A percentile compares a stretch with the other conserved stretches of the same genome.
Conservation (phyloP, 2,888 invertebrate genomes). For the Harmothoe impar region DNA sequence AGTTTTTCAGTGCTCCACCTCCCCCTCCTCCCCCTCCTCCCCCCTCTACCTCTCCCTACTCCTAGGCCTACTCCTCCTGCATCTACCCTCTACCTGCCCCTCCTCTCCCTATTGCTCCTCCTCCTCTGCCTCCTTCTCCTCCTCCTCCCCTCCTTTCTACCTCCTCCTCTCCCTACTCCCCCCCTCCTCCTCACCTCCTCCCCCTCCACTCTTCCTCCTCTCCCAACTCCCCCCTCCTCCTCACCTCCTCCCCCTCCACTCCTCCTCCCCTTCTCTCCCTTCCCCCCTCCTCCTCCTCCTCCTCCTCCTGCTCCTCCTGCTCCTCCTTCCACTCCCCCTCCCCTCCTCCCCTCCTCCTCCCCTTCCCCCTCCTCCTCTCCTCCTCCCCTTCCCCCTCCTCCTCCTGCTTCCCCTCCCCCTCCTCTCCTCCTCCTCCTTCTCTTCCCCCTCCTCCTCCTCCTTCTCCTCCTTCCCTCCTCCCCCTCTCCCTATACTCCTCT, state of each 20-base stretch:
- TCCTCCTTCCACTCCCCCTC: neutral
- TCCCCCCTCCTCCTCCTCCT: too few relatives aligned
- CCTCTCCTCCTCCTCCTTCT: neutral
- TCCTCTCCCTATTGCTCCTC: too few relatives aligned
- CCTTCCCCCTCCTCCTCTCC: neutral
- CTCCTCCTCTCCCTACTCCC: neutral
- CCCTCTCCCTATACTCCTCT: neutral
- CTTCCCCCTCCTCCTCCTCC: too few relatives aligned
- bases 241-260: neutral
- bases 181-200: neutral
- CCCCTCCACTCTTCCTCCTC: neutral
- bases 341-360: neutral
- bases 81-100: neutral
- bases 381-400: neutral
- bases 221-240: conserved; percentile 8
- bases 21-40: neutral
- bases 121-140: neutral
- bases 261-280: neutral
- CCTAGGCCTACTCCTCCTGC: neutral
- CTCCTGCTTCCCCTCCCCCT: conserved; percentile 16
- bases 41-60: neutral
- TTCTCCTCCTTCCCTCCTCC: too few relatives aligned
- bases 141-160: neutral
- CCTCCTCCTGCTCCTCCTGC: neutral
- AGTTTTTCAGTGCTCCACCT: too few relatives aligned